Evolutionary conservation across 1,140 invertebrate genomes (phyloP).

Genomic region (Myzus persicae): DNA sequence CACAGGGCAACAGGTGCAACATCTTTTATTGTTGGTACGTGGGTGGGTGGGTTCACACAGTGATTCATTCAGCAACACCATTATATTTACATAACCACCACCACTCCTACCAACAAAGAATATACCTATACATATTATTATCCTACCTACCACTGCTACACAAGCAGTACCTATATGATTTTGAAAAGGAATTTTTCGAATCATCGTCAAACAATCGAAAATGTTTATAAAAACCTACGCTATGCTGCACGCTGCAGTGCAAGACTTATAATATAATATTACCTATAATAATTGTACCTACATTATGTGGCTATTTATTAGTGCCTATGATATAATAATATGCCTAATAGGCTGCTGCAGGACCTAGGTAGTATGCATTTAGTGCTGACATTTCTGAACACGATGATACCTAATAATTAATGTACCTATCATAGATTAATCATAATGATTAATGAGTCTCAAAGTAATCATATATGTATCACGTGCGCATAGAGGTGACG

Average conservation of each 20-base stretch:
- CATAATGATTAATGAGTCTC: neutral
- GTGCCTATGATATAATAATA: neutral
- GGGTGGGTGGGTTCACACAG: constrained; percentile 7
- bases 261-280: neutral
- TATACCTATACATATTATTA: neutral
- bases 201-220: neutral
- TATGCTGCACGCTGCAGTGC: neutral
- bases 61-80: constrained; percentile 2
- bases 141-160: neutral
- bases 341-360: too few relatives aligned
- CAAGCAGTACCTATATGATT: neutral
- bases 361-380: neutral
- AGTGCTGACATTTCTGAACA: neutral
- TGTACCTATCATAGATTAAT: neutral
- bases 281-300: neutral
- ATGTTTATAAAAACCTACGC: neutral
- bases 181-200: neutral
- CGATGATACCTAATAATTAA: neutral
- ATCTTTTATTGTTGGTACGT: constrained; percentile 17
- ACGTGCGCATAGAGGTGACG: neutral
- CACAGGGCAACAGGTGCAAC: constrained; percentile 8
- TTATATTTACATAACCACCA: neutral
- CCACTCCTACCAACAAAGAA: neutral
- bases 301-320: neutral
- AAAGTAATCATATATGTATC: neutral